Percentiles rank a stretch among this genome's conserved stretches.
phyloP scores from a whole-genome alignment of 1,140 invertebrate species.

The Paralvinella palmiformis region DNA sequence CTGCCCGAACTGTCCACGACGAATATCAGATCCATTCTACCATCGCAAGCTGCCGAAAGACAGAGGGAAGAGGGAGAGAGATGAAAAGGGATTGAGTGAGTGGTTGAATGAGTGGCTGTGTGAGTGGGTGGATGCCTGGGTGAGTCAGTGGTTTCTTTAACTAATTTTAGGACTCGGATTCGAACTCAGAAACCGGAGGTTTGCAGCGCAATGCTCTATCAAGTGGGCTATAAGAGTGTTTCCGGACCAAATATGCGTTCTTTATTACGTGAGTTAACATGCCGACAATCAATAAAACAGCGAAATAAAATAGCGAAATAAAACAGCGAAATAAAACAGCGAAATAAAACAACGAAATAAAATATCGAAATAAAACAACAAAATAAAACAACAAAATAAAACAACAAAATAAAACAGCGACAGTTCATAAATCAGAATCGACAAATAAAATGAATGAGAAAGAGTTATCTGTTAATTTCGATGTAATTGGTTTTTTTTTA shows the following conservation, averaged over 20 bases:
- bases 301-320: too few species aligned
- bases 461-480: not conserved
- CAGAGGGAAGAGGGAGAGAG: not conserved
- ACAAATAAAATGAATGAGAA: not conserved
- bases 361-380: too few species aligned
- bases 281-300: too few species aligned
- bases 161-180: too few species aligned
- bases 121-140: not conserved
- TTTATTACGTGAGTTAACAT: too few species aligned
- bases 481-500: not conserved
- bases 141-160: not conserved
- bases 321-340: too few species aligned
- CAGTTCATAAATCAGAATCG: not conserved
- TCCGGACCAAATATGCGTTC: too few species aligned
- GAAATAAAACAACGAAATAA: too few species aligned
- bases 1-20: conserved; percentile 19
- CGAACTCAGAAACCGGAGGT: too few species aligned
- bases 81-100: not conserved
- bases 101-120: not conserved
- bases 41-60: conserved; percentile 4
- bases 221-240: not conserved
- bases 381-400: too few species aligned
- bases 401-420: too few species aligned
- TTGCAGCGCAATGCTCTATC: not conserved
- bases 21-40: conserved; percentile 12